phyloP scores from a whole-genome alignment of 2,797 vertebrate species.

The Pseudochaenichthys georgianus region DNA sequence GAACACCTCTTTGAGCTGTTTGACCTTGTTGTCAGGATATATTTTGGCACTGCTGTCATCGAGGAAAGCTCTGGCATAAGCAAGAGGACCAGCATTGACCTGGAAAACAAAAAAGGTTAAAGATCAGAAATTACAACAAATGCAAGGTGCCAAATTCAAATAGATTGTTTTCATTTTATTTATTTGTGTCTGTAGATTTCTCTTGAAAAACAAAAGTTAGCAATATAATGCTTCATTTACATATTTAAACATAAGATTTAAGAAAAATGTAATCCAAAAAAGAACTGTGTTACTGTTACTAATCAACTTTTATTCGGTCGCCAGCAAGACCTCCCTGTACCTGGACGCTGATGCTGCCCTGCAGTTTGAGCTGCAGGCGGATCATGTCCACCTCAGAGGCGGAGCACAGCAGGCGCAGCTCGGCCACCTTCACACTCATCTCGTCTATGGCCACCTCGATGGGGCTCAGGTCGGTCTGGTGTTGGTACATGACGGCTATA shows the following conservation, averaged over 20 bases:
- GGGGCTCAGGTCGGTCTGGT: conserved; percentile 95
- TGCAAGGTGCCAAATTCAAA: too few species aligned
- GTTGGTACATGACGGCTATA: conserved; percentile 97
- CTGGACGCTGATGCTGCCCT: conserved; percentile 91
- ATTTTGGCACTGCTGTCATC: conserved; percentile 93
- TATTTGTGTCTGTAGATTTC: too few species aligned
- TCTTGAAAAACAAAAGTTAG: too few species aligned
- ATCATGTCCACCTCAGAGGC: conserved; percentile 97
- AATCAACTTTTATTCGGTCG: too few species aligned
- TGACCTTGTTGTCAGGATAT: conserved; percentile 97
- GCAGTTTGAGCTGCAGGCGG: conserved; percentile 95
- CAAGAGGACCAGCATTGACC: conserved; percentile 97
- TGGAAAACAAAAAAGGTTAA: conserved; percentile 56
- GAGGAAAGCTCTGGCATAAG: conserved; percentile 96
- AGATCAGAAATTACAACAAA: background rate
- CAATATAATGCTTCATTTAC: too few species aligned
- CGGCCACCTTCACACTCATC: conserved; percentile 95
- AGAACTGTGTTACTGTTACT: too few species aligned
- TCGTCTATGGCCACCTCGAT: conserved; percentile 98
- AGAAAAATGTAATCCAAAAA: too few species aligned
- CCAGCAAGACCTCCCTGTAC: conserved; percentile 9
- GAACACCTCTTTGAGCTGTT: conserved; percentile 97
- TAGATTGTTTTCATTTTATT: too few species aligned
- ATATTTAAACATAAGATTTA: too few species aligned
- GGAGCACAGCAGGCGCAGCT: conserved; percentile 91